phyloP scores from a whole-genome alignment of 2,113 vertebrate species.

The Sardina pilchardus region DNA sequence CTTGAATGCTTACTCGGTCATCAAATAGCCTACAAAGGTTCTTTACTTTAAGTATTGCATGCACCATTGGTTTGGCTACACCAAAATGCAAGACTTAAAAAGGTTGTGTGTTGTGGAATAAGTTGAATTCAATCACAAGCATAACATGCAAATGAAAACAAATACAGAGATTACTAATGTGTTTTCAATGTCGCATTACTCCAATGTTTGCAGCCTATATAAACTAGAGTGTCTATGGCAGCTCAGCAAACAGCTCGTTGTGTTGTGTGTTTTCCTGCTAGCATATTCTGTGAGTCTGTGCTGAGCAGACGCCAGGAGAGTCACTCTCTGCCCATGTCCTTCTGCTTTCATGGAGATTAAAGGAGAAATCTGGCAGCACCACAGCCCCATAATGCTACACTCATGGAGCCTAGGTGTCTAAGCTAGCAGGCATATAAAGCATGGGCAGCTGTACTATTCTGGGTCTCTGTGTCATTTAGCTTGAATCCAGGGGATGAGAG shows the following conservation, averaged over 20 bases:
- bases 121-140: not conserved
- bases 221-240: not conserved
- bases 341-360: not conserved
- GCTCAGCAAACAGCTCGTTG: not conserved
- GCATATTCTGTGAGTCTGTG: not conserved
- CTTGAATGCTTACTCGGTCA: not conserved
- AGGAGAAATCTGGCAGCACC: not conserved
- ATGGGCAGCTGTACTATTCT: constrained; percentile 53
- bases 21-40: not conserved
- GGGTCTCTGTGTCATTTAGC: constrained; percentile 59
- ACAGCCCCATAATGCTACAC: constrained; percentile 51
- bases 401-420: constrained; percentile 51
- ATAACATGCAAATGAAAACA: not conserved
- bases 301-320: not conserved
- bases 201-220: not conserved
- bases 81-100: not conserved
- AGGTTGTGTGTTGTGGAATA: not conserved
- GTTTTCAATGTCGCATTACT: not conserved
- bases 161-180: not conserved
- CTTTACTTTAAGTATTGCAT: not conserved
- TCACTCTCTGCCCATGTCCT: not conserved
- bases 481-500: constrained; percentile 56
- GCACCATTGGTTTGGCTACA: not conserved
- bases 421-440: constrained; percentile 54
- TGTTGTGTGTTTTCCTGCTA: not conserved